Conservation (phyloP, 2,113 vertebrate species). For the Sprattus sprattus region DNA sequence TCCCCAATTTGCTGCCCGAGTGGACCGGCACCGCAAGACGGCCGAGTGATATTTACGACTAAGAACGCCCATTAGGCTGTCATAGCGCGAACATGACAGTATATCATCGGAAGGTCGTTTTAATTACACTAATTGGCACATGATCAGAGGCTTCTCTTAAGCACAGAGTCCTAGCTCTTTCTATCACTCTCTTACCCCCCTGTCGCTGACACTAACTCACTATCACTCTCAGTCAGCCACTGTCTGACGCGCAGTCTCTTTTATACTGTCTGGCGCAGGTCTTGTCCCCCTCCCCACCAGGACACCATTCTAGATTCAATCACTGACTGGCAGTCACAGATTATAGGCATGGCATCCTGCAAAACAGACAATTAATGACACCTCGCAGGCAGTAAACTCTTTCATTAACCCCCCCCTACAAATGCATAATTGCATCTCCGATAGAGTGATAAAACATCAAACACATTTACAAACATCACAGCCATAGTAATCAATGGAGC, state of each 20-base stretch:
- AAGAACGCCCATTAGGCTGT: background rate
- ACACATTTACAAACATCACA: constrained; percentile 1
- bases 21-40: background rate
- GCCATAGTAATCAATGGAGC: background rate
- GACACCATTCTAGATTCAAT: constrained; percentile 6
- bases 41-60: background rate
- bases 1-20: constrained; percentile 17
- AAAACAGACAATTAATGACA: constrained; percentile 17
- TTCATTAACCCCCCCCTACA: constrained; percentile 15
- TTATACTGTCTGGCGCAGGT: background rate
- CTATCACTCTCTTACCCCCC: constrained; percentile 1
- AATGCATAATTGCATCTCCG: constrained; percentile 11
- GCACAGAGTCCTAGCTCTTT: background rate
- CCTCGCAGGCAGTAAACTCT: background rate
- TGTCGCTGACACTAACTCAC: constrained; percentile 1
- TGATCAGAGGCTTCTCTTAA: background rate
- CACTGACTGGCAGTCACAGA: background rate
- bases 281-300: background rate
- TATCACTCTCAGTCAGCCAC: background rate
- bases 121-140: constrained; percentile 14
- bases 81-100: constrained; percentile 5
- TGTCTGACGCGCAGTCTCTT: constrained; percentile 5
- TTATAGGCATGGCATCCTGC: constrained; percentile 13
- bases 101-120: constrained; percentile 14
- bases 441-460: constrained; percentile 14